Conservation (phyloP, 2,113 vertebrate genomes). For the Lichenostomus cassidix region DNA sequence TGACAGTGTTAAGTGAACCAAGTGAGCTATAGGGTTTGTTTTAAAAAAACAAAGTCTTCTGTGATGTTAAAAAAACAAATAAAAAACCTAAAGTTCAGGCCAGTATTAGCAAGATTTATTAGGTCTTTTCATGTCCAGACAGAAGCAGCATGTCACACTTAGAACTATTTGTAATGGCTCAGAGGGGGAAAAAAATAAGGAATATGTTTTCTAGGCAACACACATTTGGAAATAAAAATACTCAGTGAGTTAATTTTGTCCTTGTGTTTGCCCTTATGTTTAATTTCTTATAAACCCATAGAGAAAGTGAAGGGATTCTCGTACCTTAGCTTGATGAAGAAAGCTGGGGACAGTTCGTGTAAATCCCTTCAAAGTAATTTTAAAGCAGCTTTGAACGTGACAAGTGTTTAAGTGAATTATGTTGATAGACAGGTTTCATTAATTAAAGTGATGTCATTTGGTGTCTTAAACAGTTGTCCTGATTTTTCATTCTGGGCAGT, state of each 20-base stretch:
- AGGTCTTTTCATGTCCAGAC: background rate
- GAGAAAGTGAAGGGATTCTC: constrained; percentile 23
- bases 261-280: background rate
- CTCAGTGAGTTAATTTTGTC: background rate
- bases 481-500: constrained; percentile 7
- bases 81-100: background rate
- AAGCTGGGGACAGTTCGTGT: background rate
- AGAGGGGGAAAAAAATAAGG: background rate
- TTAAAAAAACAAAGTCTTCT: background rate
- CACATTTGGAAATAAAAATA: background rate
- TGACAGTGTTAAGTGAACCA: background rate
- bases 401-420: constrained; percentile 50
- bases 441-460: constrained; percentile 52
- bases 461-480: constrained; percentile 32
- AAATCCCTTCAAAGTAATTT: constrained; percentile 43
- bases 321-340: background rate
- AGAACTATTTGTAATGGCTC: constrained; percentile 9
- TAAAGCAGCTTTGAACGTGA: constrained; percentile 53
- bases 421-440: constrained; percentile 48
- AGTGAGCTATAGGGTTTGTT: background rate
- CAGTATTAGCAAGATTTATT: background rate
- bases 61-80: background rate
- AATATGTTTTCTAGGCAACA: background rate
- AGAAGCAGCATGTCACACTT: background rate
- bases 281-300: background rate